A percentile compares a stretch with the other conserved stretches of the same genome.
Conservation (phyloP, 1,140 invertebrate genomes). For the Nylanderia fulva region DNA sequence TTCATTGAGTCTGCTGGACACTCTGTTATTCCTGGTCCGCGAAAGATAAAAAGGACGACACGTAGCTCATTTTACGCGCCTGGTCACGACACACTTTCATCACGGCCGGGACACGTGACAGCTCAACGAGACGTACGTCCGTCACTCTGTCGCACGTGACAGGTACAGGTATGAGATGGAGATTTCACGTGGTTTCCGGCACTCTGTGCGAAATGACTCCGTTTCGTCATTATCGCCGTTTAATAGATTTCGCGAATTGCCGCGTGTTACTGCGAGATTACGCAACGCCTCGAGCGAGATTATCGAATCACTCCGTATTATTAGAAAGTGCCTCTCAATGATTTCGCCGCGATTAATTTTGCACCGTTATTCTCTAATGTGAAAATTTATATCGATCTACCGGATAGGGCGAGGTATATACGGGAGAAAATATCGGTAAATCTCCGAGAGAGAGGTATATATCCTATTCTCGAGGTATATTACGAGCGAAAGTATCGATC, state of each 20-base stretch:
- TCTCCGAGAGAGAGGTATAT: not conserved
- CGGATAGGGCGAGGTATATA: not conserved
- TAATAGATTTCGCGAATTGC: slow-evolving; percentile 45
- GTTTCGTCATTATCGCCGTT: slow-evolving; percentile 41
- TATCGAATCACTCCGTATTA: slow-evolving; percentile 35
- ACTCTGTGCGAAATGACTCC: slow-evolving; percentile 26
- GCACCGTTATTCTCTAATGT: not conserved
- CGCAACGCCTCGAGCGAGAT: slow-evolving; percentile 19
- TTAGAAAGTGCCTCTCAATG: slow-evolving; percentile 48
- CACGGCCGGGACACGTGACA: slow-evolving; percentile 35
- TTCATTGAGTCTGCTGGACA: no score
- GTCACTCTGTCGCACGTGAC: slow-evolving; percentile 12
- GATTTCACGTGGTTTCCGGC: slow-evolving; percentile 43
- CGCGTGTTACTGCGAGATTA: slow-evolving; percentile 6
- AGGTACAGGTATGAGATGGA: slow-evolving; percentile 1
- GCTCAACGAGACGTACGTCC: slow-evolving; percentile 28
- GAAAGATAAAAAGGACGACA: slow-evolving; percentile 9
- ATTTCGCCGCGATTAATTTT: slow-evolving; percentile 11
- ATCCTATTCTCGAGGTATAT: not conserved
- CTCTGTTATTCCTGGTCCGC: slow-evolving; percentile 1
- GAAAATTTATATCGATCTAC: slow-evolving; percentile 28
- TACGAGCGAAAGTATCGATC: slow-evolving; percentile 41
- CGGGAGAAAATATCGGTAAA: not conserved
- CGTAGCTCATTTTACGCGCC: slow-evolving; percentile 41
- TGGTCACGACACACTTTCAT: slow-evolving; percentile 67